Evolutionary conservation across 2,797 vertebrate species (phyloP).

Genomic region (Anguilla pacifica): DNA sequence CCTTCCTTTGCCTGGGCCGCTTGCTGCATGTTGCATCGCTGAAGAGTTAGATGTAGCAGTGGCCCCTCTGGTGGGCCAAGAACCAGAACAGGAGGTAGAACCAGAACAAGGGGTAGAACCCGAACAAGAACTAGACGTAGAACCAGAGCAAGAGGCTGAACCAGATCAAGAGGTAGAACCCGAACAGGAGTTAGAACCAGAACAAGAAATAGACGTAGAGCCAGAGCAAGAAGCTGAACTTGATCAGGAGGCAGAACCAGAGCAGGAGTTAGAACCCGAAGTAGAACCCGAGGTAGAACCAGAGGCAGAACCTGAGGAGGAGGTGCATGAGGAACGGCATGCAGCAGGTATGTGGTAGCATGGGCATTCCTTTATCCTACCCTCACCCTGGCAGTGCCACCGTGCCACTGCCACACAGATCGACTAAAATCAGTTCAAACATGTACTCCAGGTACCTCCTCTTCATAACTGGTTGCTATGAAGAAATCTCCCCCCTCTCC

Average conservation of each 20-base stretch:
- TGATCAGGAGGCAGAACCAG: conserved; percentile 20
- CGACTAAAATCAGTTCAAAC: conserved; percentile 37
- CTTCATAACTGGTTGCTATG: conserved; percentile 52
- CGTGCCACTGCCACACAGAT: conserved; percentile 45
- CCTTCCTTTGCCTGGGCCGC: conserved; percentile 24
- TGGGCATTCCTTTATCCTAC: conserved; percentile 67
- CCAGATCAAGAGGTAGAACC: conserved; percentile 18
- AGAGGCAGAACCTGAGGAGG: conserved; percentile 45
- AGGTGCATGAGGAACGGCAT: conserved; percentile 58
- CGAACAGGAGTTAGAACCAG: not conserved
- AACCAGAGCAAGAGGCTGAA: conserved; percentile 25
- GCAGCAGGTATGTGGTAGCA: conserved; percentile 80
- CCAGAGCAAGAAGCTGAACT: conserved; percentile 64
- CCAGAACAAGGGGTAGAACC: conserved; percentile 65
- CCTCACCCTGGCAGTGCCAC: conserved; percentile 31
- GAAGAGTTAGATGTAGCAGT: conserved; percentile 35
- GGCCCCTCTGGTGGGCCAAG: conserved; percentile 30
- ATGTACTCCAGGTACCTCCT: conserved; percentile 44
- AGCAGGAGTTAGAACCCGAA: not conserved
- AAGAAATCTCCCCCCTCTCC: not conserved
- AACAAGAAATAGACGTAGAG: conserved; percentile 45
- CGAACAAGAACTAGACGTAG: conserved; percentile 65
- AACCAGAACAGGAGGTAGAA: conserved; percentile 51
- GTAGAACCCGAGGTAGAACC: not conserved
- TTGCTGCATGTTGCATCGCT: conserved; percentile 43